Base-by-base conservation (phyloP, 2,888 invertebrate species). In the Pollenia angustigena region DNA sequence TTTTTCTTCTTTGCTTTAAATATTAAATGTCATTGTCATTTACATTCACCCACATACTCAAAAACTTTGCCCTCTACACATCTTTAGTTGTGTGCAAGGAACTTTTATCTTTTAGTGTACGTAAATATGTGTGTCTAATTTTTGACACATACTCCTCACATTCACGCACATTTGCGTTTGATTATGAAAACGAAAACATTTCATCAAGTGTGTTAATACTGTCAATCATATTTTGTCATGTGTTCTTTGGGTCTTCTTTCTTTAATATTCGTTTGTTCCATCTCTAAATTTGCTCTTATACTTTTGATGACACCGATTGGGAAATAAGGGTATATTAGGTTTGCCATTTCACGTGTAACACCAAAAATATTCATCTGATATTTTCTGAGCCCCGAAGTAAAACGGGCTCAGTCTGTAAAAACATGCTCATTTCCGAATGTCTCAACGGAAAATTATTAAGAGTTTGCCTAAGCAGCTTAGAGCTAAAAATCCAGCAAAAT, bases 141-240 rank as follows among this genome's bases (percentile, higher is more conserved):
- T 81, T 74, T 81, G 64, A 74, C 72, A 84, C 62, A 78, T 50
- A 81, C 76, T 74, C 81, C 72, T 74, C 81, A 74, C 40, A 68
- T 69, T 58, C 23, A 68, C 60, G 54, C 58, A 46, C 72, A 52
- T 44, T 18, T 64, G 23, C 42, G 48, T 56, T 76, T n/a, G 23
- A 42, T 1, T 48, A 44, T 78, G 56, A 75, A 58, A 16, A 66
- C 14, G 32, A 66, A 72, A 78, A 69, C 72, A 81, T 87, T 84
- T 84, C 84, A 78, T 87, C 87, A 84, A 87, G 81, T 84, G 87
- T 78, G 78, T 84, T 87, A 84, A 84, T 84, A 56, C 84, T 87
- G 87, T 87, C 87, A 87, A 84, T 87, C 87, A 87, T 84, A 76
- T 87, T 81, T 54, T 84, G 81, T 79, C 78, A 81, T 81, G 62